These are phyloP conservation scores for Trissolcus basalis DNA, from an alignment of 1,140 invertebrate species.

Conservation along the genomic window DNA sequence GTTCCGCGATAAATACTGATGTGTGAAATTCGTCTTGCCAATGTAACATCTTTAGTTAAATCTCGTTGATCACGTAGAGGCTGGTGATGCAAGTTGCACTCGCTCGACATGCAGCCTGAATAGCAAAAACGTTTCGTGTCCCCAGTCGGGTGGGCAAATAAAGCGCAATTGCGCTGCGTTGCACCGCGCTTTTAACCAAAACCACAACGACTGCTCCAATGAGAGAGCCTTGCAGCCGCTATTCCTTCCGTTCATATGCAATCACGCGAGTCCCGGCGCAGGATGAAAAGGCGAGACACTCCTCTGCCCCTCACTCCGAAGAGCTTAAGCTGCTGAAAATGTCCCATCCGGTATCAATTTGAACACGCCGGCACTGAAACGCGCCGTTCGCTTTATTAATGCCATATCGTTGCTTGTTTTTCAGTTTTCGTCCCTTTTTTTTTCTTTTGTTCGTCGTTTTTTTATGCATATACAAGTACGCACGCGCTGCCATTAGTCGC, in stretches of 20 bases:
- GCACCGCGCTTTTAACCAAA: slow-evolving; percentile 48
- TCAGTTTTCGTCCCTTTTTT: not conserved
- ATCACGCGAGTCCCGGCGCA: slow-evolving; percentile 44
- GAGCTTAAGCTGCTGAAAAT: slow-evolving; percentile 17
- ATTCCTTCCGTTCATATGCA: slow-evolving; percentile 45
- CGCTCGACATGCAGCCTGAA: slow-evolving; percentile 24
- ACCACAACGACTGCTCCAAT: slow-evolving; percentile 51
- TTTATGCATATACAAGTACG: slow-evolving; percentile 9
- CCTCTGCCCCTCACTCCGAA: slow-evolving; percentile 2
- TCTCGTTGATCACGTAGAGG: slow-evolving; percentile 29
- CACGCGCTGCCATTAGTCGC: slow-evolving; percentile 7
- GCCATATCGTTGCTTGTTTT: slow-evolving; percentile 4
- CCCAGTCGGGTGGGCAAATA: slow-evolving; percentile 26
- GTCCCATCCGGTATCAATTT: slow-evolving; percentile 32
- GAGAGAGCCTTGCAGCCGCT: slow-evolving; percentile 37
- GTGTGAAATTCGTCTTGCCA: not conserved
- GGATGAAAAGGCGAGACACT: slow-evolving; percentile 23
- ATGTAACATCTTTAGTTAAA: slow-evolving; percentile 10
- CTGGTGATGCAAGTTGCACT: slow-evolving; percentile 25
- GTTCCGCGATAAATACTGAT: no score
- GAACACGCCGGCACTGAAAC: slow-evolving; percentile 13
- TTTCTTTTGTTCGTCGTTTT: not conserved
- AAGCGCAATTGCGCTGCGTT: slow-evolving; percentile 49
- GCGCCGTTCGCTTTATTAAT: slow-evolving; percentile 12
- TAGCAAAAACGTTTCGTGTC: slow-evolving; percentile 26